phyloP scores from a whole-genome alignment of 2,113 vertebrate species.

The Ammodytes dubius region DNA sequence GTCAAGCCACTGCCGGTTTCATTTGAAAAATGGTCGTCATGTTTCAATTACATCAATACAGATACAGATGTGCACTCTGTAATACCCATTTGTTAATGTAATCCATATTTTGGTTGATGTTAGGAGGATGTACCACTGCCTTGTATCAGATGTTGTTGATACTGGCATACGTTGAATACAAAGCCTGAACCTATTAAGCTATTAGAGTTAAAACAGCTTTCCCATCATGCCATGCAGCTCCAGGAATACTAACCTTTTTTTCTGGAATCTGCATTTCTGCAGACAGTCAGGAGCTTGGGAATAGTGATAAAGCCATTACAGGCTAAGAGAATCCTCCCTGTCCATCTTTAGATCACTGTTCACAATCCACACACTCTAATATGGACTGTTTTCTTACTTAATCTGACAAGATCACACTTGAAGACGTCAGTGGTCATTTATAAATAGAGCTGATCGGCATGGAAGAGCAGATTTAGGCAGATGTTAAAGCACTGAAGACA shows the following conservation, averaged over 20 bases:
- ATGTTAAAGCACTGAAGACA: constrained; percentile 48
- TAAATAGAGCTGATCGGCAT: neutral
- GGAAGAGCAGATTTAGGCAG: neutral
- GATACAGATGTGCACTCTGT: constrained; percentile 86
- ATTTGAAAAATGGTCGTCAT: constrained; percentile 26
- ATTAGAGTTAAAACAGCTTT: constrained; percentile 49
- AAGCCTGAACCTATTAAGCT: constrained; percentile 55
- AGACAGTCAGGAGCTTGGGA: constrained; percentile 37
- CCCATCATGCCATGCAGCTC: constrained; percentile 50
- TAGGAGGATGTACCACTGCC: constrained; percentile 83
- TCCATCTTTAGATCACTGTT: constrained; percentile 40
- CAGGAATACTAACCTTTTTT: constrained; percentile 1
- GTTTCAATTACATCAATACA: constrained; percentile 66
- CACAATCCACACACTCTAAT: constrained; percentile 45
- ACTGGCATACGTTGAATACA: constrained; percentile 56
- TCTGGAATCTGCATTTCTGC: constrained; percentile 40
- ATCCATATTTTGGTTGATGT: constrained; percentile 74
- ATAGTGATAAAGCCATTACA: constrained; percentile 57
- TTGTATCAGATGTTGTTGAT: constrained; percentile 88
- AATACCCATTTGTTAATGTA: constrained; percentile 44
- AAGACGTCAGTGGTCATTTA: constrained; percentile 9
- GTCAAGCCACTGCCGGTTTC: constrained; percentile 80
- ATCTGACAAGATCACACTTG: constrained; percentile 13
- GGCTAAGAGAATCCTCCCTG: constrained; percentile 16
- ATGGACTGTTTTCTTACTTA: neutral